Evolutionary conservation across 2,888 invertebrate species (phyloP).

Genomic region (Harmothoe impar): DNA sequence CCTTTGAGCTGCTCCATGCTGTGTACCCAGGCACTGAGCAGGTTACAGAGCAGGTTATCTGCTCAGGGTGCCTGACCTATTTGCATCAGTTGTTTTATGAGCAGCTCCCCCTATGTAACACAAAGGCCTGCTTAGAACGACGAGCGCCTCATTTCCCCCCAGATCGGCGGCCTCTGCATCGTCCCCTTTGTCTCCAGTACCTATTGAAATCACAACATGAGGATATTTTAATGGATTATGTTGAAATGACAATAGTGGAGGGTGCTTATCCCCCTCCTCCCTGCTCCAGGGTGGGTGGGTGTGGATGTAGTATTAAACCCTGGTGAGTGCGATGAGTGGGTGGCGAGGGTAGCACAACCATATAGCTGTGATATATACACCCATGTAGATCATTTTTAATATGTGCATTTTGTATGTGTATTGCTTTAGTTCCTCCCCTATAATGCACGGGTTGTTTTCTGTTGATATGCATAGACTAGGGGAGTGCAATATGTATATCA

Average conservation of each 20-base stretch:
- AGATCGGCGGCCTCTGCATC: neutral
- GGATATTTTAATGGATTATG: conserved; percentile 34
- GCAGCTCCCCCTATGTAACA: conserved; percentile 1
- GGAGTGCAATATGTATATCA: too few relatives aligned
- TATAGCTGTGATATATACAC: too few relatives aligned
- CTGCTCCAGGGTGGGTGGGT: neutral
- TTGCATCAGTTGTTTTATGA: conserved; percentile 45
- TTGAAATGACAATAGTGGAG: conserved; percentile 29
- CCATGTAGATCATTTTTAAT: too few relatives aligned
- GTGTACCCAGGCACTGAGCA: too few relatives aligned
- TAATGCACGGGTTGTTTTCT: too few relatives aligned
- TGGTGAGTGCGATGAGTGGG: too few relatives aligned
- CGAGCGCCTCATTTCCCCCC: conserved; percentile 33
- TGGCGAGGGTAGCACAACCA: too few relatives aligned
- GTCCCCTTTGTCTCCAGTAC: neutral
- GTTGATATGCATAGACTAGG: too few relatives aligned
- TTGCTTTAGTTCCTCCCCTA: too few relatives aligned
- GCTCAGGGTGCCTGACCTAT: conserved; percentile 23
- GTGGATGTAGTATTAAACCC: neutral
- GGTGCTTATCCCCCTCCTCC: neutral
- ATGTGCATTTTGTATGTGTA: too few relatives aligned
- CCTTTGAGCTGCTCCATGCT: too few relatives aligned
- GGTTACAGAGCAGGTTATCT: neutral
- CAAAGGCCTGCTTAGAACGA: neutral
- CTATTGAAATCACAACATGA: neutral